Conservation (phyloP, 2,888 invertebrate species). For the Tinea trinotella region DNA sequence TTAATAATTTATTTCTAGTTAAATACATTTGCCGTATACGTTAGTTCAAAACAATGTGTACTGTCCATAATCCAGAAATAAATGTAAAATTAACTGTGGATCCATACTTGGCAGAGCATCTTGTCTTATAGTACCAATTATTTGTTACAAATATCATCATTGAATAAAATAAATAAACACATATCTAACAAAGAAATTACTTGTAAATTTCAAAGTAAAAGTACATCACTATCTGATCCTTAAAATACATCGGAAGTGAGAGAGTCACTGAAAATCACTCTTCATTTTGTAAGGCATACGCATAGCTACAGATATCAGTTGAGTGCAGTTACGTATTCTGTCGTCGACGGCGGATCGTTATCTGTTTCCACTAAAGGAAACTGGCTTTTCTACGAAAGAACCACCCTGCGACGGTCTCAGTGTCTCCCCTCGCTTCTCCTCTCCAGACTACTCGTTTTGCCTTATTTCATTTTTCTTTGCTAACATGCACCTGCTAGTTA, state of each 20-base stretch:
- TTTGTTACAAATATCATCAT: too few species aligned
- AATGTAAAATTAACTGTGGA: too few species aligned
- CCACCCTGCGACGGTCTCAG: conserved; percentile 49
- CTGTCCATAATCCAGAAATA: too few species aligned
- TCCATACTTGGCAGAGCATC: too few species aligned
- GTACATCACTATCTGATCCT: neutral
- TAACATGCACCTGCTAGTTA: conserved; percentile 67
- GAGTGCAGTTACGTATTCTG: conserved; percentile 68
- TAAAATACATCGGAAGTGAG: neutral
- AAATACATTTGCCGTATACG: too few species aligned
- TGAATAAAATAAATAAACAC: too few species aligned
- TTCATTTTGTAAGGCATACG: conserved; percentile 1
- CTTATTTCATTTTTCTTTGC: conserved; percentile 69
- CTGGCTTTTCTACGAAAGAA: conserved; percentile 67
- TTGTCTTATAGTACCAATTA: too few species aligned
- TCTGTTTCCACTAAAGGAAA: conserved; percentile 72
- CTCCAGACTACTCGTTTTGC: conserved; percentile 56
- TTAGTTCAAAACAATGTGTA: too few species aligned
- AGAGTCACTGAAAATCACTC: conserved; percentile 2
- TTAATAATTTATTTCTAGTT: too few species aligned
- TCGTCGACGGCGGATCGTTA: conserved; percentile 70
- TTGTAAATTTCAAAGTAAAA: neutral
- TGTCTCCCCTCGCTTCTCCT: conserved; percentile 40
- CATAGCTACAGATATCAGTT: conserved; percentile 26
- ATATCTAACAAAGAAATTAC: too few species aligned